A percentile compares a stretch with the other conserved stretches of the same genome.
Evolutionary conservation across 2,888 invertebrate species (phyloP).

Genomic region (Aphidoletes aphidimyza): DNA sequence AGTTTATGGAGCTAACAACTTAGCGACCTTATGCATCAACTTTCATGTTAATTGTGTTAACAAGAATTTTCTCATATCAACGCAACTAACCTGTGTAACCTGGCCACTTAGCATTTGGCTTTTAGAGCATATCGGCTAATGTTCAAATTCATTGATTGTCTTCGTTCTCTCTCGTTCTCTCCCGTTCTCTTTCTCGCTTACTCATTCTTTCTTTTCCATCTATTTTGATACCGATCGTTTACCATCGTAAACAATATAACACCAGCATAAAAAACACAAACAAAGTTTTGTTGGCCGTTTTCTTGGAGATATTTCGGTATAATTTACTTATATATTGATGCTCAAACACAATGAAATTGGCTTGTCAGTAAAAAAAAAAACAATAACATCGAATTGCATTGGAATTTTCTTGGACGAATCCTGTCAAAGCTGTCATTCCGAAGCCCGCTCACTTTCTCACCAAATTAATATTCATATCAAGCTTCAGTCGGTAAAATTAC

Average conservation of each 20-base stretch:
- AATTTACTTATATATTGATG: background rate
- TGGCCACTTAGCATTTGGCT: constrained; percentile 18
- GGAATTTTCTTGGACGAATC: too few relatives aligned
- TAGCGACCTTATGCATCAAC: constrained; percentile 52
- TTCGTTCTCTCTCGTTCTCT: background rate
- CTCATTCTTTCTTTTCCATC: background rate
- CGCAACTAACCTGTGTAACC: constrained; percentile 1
- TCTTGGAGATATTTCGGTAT: background rate
- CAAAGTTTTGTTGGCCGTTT: background rate
- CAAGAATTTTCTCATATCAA: constrained; percentile 47
- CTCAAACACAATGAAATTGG: background rate
- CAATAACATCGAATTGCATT: too few relatives aligned
- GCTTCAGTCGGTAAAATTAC: background rate
- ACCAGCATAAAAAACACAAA: background rate
- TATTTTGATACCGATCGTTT: background rate
- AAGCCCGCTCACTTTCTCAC: too few relatives aligned
- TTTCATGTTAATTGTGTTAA: constrained; percentile 50
- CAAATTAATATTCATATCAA: constrained; percentile 21
- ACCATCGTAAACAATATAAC: background rate
- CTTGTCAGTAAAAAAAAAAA: background rate
- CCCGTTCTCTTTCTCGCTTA: background rate
- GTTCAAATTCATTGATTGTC: constrained; percentile 3
- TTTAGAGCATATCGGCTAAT: background rate
- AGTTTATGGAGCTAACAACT: constrained; percentile 34
- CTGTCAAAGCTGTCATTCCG: too few relatives aligned